Evolutionary conservation across 2,888 invertebrate genomes (phyloP), one percentile per base, ranked within the genome.

Genomic region (Drosophila kuntzei): DNA sequence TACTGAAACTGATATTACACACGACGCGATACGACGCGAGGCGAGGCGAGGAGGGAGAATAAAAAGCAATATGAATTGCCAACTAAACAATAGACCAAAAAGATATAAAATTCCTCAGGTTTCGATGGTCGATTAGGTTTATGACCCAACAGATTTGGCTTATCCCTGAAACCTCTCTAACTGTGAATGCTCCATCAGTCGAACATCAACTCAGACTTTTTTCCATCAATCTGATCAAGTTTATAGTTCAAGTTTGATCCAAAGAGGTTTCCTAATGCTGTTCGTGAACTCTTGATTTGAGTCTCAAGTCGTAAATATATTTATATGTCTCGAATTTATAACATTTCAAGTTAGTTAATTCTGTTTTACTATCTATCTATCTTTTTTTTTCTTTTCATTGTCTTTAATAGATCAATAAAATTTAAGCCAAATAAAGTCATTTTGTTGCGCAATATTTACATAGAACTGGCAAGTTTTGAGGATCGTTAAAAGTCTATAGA

Each of bases 381-480:
- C n/a, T 16, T n/a, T 36, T 34, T 22, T 29, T 44, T 20, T 39
- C 61, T 32, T 20, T 37, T 29, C 39, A 37, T 18, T 43, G 22
- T 46, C 39, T 68, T 84, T 85, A 64, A 79, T 85, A 66, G 86
- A 76, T 72, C 83, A 47, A 87, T 85, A 85, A 81, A 87, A 69
- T 63, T 61, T 46, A 57, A 22, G 43, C 59, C 76, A 71, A 79
- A 76, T 83, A 73, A 73, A 85, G 82, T 49, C 76, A 83, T 87
- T 86, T 85, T 73, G 73, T 76, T 85, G 79, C 67, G 79, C 62
- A 83, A 73, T 71, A 83, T 82, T 82, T 81, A 79, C 86, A 87
- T 81, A 85, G 72, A 70, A 71, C 34, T 36, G 36, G n/a, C 53
- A 18, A 59, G 6, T 25, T 36, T 11, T 29, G 9, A 44, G 34